phyloP scores from a whole-genome alignment of 2,797 vertebrate species.

The Tapirus indicus region DNA sequence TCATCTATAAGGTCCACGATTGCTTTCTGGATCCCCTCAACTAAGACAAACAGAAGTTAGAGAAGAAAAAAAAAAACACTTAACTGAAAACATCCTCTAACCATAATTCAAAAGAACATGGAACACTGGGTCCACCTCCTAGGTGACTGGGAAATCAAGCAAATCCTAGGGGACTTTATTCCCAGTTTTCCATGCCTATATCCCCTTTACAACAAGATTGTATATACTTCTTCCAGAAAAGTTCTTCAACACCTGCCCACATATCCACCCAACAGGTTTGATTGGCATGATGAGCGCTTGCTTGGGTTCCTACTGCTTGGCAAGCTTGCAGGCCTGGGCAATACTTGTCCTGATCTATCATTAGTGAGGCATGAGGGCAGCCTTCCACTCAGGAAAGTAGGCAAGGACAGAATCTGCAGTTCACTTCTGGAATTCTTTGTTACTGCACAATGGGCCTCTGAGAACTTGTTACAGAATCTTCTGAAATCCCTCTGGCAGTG shows the following conservation, averaged over 20 bases:
- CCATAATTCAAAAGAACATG: neutral
- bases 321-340: neutral
- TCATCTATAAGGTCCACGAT: constrained; percentile 83
- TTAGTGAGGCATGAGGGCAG: neutral
- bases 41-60: constrained; percentile 71
- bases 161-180: neutral
- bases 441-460: constrained; percentile 78
- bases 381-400: constrained; percentile 36
- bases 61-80: neutral
- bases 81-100: constrained; percentile 6
- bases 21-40: constrained; percentile 80
- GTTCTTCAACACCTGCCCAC: constrained; percentile 82
- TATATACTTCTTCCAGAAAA: constrained; percentile 83
- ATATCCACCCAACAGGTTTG: constrained; percentile 82
- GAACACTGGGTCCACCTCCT: neutral
- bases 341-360: neutral
- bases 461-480: constrained; percentile 72
- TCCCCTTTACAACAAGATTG: constrained; percentile 24
- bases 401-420: neutral
- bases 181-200: neutral
- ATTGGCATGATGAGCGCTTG: constrained; percentile 64
- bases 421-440: constrained; percentile 70
- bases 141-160: neutral
- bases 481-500: constrained; percentile 52
- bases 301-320: neutral